Conservation (phyloP, 2,797 vertebrate genomes). For the Alfaro cultratus region DNA sequence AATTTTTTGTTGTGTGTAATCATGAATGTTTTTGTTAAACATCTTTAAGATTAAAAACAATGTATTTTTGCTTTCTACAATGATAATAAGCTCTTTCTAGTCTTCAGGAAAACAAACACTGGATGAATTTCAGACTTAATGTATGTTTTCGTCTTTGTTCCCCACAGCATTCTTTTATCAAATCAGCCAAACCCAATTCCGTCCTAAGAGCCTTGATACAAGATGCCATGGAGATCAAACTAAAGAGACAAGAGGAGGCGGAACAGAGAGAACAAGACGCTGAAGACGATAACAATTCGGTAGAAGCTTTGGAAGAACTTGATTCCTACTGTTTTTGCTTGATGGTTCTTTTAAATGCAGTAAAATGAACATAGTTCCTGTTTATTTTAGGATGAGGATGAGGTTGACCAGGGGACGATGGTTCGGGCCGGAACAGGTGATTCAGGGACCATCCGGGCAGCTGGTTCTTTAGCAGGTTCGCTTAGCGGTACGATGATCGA, state of each 20-base stretch:
- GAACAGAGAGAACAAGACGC: slow-evolving; percentile 90
- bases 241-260: slow-evolving; percentile 87
- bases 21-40: not conserved
- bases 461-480: slow-evolving; percentile 75
- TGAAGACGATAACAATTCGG: slow-evolving; percentile 93
- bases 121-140: no score
- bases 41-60: not conserved
- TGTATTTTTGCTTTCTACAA: not conserved
- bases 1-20: not conserved
- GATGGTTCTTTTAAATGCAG: not conserved
- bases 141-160: not conserved
- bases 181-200: slow-evolving; percentile 88
- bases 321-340: not conserved
- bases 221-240: slow-evolving; percentile 93
- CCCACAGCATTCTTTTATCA: slow-evolving; percentile 91
- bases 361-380: no score
- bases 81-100: not conserved
- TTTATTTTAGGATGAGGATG: slow-evolving; percentile 90
- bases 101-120: not conserved
- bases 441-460: slow-evolving; percentile 85
- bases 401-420: slow-evolving; percentile 93
- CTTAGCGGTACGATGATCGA: slow-evolving; percentile 85
- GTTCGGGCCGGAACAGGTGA: slow-evolving; percentile 82
- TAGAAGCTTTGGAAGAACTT: slow-evolving; percentile 52
- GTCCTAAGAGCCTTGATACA: slow-evolving; percentile 89